phyloP scores from a whole-genome alignment of 2,113 vertebrate genomes.

The Rhodinocichla rosea region DNA sequence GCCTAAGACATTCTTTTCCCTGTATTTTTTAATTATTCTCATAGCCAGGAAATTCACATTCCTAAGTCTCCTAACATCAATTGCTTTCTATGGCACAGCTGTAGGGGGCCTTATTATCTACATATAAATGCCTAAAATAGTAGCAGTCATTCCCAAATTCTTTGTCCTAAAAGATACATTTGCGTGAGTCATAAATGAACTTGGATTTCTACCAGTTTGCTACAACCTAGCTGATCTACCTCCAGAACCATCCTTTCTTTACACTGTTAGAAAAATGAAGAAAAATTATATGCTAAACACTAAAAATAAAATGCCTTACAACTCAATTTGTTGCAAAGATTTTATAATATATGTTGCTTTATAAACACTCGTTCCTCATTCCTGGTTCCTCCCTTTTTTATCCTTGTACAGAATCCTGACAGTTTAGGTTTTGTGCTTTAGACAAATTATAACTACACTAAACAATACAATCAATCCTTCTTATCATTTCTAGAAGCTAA shows the following conservation, averaged over 20 bases:
- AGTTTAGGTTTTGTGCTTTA: not conserved
- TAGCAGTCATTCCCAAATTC: not conserved
- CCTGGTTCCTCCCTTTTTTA: not conserved
- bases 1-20: not conserved
- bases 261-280: not conserved
- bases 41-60: not conserved
- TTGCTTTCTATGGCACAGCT: not conserved
- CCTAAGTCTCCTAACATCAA: not conserved
- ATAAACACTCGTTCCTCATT: not conserved
- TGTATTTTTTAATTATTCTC: not conserved
- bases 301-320: not conserved
- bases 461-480: not conserved
- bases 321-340: not conserved
- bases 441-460: not conserved
- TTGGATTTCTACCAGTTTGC: not conserved
- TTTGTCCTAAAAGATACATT: not conserved
- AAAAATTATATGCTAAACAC: not conserved
- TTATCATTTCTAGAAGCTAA: not conserved
- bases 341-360: not conserved
- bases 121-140: not conserved
- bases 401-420: not conserved
- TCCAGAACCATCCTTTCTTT: not conserved
- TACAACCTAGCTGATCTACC: not conserved
- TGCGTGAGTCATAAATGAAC: not conserved
- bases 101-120: rapidly evolving